Evolutionary conservation across 2,113 vertebrate genomes (phyloP).

Genomic region (Trinectes maculatus): DNA sequence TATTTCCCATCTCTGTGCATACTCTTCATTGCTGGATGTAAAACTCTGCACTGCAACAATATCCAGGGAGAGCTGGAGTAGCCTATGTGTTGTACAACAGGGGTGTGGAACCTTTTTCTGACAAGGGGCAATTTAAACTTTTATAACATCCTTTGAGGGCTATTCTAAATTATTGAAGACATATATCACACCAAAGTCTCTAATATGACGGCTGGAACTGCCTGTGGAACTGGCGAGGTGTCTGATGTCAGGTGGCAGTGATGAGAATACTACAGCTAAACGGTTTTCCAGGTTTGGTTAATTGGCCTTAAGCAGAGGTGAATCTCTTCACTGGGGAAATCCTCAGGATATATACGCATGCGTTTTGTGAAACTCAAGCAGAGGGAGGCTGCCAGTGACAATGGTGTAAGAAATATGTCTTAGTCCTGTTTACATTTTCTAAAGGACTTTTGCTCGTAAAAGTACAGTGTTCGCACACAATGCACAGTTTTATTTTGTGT

Average conservation of each 20-base stretch:
- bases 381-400: too few relatives aligned
- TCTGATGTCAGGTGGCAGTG: background rate
- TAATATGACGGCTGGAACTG: background rate
- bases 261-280: background rate
- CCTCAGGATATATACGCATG: too few relatives aligned
- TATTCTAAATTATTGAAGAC: background rate
- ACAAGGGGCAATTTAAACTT: background rate
- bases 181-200: background rate
- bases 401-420: too few relatives aligned
- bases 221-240: background rate
- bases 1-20: conserved; percentile 12
- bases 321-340: background rate
- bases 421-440: too few relatives aligned
- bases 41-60: background rate
- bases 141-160: background rate
- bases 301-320: background rate
- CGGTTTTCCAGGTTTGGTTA: background rate
- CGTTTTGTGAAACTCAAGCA: background rate
- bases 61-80: background rate
- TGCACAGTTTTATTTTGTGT: background rate
- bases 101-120: background rate
- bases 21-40: conserved; percentile 9
- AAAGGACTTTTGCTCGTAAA: too few relatives aligned
- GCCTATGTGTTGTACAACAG: background rate
- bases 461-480: too few relatives aligned